These are phyloP conservation scores for Phrynocephalus versicolor DNA, from an alignment of 2,113 vertebrate genomes.

Conservation along the genomic window DNA sequence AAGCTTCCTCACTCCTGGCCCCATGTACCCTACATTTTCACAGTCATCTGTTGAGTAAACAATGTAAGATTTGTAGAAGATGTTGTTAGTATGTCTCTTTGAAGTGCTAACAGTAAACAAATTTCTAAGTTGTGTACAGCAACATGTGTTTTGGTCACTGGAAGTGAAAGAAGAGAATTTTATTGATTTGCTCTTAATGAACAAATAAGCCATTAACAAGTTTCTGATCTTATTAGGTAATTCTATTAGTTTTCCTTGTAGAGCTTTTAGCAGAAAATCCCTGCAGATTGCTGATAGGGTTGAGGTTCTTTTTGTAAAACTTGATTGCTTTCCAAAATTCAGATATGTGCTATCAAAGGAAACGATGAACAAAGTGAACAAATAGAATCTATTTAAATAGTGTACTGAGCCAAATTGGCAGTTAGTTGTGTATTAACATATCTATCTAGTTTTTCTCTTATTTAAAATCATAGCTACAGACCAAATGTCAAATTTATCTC, in stretches of 20 bases:
- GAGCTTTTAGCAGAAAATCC: slow-evolving; percentile 28
- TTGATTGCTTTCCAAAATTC: neutral
- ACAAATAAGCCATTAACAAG: neutral
- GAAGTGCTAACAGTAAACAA: neutral
- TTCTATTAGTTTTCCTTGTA: neutral
- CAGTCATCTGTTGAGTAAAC: too few relatives aligned
- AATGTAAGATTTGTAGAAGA: neutral
- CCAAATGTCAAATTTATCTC: neutral
- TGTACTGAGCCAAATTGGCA: neutral
- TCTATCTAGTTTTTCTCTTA: neutral
- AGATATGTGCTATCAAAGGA: neutral
- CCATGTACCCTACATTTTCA: neutral
- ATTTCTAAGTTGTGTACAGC: neutral
- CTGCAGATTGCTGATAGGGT: neutral
- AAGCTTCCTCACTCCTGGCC: too few relatives aligned
- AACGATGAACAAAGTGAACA: slow-evolving; percentile 13
- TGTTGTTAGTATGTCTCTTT: neutral
- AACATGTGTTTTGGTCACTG: neutral
- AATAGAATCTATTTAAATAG: slow-evolving; percentile 20
- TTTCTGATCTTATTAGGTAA: slow-evolving; percentile 22
- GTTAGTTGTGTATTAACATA: slow-evolving; percentile 7
- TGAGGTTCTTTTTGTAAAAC: neutral
- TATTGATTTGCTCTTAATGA: slow-evolving; percentile 27
- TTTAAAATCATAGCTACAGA: slow-evolving; percentile 14
- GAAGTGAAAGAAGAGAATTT: neutral